A percentile compares a stretch with the other conserved stretches of the same genome.
phyloP scores from a whole-genome alignment of 2,113 vertebrate species.

The Paracanthobrama guichenoti region DNA sequence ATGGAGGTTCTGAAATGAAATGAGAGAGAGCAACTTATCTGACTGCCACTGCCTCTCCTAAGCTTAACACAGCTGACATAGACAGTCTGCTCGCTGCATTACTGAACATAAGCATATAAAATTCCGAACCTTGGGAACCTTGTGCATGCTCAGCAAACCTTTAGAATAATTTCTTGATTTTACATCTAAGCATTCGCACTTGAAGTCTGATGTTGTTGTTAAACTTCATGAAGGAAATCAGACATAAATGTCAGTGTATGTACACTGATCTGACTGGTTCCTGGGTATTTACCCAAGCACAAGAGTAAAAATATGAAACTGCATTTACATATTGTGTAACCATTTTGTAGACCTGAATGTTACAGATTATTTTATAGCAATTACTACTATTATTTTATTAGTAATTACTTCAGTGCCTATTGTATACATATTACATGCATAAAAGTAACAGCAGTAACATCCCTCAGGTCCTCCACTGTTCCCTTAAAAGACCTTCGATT shows the following conservation, averaged over 20 bases:
- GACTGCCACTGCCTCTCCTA: slow-evolving; percentile 25
- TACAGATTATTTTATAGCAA: not conserved
- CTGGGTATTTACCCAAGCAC: not conserved
- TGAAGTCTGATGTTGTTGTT: not conserved
- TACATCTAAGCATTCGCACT: not conserved
- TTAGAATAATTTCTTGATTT: not conserved
- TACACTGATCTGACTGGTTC: not conserved
- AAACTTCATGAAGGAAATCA: not conserved
- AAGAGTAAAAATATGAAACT: not conserved
- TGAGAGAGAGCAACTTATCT: slow-evolving; percentile 40
- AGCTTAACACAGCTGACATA: slow-evolving; percentile 38
- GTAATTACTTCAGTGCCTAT: not conserved
- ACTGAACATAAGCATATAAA: not conserved
- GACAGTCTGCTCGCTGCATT: slow-evolving; percentile 3
- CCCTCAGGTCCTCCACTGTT: not conserved
- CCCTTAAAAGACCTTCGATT: not conserved
- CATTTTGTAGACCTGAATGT: not conserved
- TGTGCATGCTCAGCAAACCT: not conserved
- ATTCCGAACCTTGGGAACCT: not conserved
- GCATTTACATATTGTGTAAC: not conserved
- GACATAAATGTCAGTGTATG: not conserved
- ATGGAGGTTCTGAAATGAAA: slow-evolving; percentile 30
- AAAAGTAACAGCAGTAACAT: not conserved
- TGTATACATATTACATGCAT: not conserved
- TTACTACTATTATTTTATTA: too few species aligned